Evolutionary conservation across 92 coral and sea anemone genomes (phyloP).

Genomic region (Bergia sp.): DNA sequence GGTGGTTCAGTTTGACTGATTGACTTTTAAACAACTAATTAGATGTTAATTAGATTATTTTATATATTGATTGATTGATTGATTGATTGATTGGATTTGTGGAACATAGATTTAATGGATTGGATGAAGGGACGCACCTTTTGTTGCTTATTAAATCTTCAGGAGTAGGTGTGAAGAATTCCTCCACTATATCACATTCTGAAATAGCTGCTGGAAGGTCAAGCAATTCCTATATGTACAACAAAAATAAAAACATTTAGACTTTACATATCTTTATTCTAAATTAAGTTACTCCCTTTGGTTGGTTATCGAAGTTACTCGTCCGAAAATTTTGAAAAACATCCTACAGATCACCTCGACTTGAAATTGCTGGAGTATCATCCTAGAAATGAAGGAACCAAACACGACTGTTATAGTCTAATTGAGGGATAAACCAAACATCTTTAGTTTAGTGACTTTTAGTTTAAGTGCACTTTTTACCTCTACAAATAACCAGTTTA

Average conservation of each 20-base stretch:
- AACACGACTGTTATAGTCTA: too few species aligned
- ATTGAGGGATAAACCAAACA: too few species aligned
- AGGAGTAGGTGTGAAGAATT: constrained; percentile 54
- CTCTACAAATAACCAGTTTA: too few species aligned
- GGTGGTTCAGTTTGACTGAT: too few species aligned
- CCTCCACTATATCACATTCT: constrained; percentile 24
- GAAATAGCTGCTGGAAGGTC: constrained; percentile 29
- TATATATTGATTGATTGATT: neutral
- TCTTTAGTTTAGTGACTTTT: too few species aligned
- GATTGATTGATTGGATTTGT: neutral
- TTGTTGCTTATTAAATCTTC: constrained; percentile 54
- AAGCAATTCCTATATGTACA: neutral
- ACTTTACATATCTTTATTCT: neutral
- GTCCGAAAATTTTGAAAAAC: too few species aligned
- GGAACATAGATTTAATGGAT: neutral
- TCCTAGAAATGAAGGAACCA: too few species aligned
- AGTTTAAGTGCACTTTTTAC: too few species aligned
- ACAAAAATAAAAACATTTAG: neutral
- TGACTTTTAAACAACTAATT: neutral
- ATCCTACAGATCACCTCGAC: too few species aligned
- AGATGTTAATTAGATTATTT: neutral
- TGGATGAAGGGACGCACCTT: neutral
- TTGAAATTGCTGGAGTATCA: too few species aligned
- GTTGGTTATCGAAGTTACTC: too few species aligned
- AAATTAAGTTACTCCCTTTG: neutral